Evolutionary conservation across 1,140 invertebrate species (phyloP), one percentile per base, ranked within the genome.

Genomic region (Bombus cullumanus): DNA sequence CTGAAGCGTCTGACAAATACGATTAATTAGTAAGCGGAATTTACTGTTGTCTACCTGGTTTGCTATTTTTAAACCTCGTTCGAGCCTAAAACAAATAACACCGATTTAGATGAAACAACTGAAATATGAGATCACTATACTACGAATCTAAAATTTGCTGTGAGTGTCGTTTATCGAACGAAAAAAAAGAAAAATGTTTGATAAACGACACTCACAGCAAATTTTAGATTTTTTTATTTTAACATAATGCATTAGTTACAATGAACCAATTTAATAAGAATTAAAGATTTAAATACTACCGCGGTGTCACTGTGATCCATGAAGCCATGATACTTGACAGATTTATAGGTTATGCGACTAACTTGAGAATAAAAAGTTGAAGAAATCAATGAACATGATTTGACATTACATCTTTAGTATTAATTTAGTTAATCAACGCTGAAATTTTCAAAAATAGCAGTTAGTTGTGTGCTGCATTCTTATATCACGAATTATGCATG

Each of bases 1-100:
- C 43, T 93, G 88, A 15, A 94, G 64, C 13, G 85, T 91, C 62
- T 93, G 92, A 75, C 94, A 94, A 77, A 95, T 93, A 71, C 92
- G 88, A 81, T 92, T 94, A 31, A 93, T 89, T 3, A 95, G 85
- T 10, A 92, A 86, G 28, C 93, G 93, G 22, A 95, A 93, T 91
- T 95, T 95, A n/a, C 89, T 90, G 53, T 85, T 93, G 72, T 94
- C 94, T 13, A 94, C n/a, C 84, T 89, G 85, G 75, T 87, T 81
- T 18, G 92, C 69, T 77, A 94, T 88, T 25, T 88, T 89, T 9
- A 94, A 75, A 59, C 93, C 94, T 79, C 87, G 76, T 81, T 92
- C 85, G 1, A 94, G 47, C 31, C 93, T 94, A n/a, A 53, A 83
- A 78, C 13, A 64, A 73, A 57, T 34, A 68, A 72, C 39, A 2